phyloP scores from a whole-genome alignment of 2,797 vertebrate genomes.

The Anniella stebbinsi region DNA sequence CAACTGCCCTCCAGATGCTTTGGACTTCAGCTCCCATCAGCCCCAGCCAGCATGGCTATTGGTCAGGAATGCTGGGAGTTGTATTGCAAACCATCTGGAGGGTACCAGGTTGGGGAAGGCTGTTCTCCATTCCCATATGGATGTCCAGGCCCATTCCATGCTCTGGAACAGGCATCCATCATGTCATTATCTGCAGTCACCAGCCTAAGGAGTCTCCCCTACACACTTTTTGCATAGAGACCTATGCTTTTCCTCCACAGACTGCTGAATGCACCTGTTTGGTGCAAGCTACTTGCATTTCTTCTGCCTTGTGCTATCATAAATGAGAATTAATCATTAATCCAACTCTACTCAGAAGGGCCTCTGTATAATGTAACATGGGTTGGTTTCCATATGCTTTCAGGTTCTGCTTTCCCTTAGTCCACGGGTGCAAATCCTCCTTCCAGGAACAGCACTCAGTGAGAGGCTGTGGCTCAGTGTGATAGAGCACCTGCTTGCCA shows the following conservation, averaged over 20 bases:
- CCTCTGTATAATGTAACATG: neutral
- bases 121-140: neutral
- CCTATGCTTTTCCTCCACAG: neutral
- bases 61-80: too few species aligned
- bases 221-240: rapidly evolving
- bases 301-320: neutral
- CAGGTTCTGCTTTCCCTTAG: neutral
- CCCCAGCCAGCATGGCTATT: too few species aligned
- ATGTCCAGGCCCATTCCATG: neutral
- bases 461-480: neutral
- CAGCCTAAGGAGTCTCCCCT: rapidly evolving
- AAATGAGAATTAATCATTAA: neutral
- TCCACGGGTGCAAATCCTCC: neutral
- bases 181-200: neutral
- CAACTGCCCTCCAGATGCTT: too few species aligned
- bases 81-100: too few species aligned
- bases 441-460: neutral
- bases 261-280: neutral
- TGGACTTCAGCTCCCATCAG: too few species aligned
- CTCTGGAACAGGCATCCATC: neutral
- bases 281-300: neutral
- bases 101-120: too few species aligned
- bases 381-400: neutral
- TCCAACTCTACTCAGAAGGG: neutral
- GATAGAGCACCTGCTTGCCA: too few species aligned